Base-by-base conservation (phyloP, 2,113 vertebrate genomes). In the Pontoporia blainvillei region DNA sequence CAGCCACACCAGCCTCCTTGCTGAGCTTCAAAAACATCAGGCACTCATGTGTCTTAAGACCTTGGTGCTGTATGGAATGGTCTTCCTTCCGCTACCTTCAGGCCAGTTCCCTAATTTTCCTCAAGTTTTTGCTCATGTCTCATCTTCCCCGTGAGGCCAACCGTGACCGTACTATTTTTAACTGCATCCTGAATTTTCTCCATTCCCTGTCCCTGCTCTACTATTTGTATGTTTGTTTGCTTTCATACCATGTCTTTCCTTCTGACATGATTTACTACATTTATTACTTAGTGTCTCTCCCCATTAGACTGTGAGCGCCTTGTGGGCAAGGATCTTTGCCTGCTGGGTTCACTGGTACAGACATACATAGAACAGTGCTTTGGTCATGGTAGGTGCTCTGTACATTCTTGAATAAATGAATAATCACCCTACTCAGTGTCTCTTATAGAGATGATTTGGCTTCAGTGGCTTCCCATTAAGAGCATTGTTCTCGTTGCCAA, bases 331-430 rank as follows among this genome's bases (percentile, higher is more conserved):
- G 10, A 41, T 92, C 25, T 76, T 88, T 41, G 11, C 18, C 31
- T 81, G 5, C 96, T 66, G 66, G 66, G 20, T 78, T 88, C 61
- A 67, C 49, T 36, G 39, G 18, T 41, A 81, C 11, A 34, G 67
- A 41, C 23, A 29, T 29, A 52, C 3, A 36, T 11, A 18, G 21
- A 44, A 41, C 44, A 67, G 6, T 34, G 11, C 46, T 76, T 78
- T 36, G 54, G 4, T 17, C 41, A 15, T 75, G 18, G 29, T 76
- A 23, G 11, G 39, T 59, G 27, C 46, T 52, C 25, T 59, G 64
- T 61, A 59, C 20, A 67, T 75, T 90, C 31, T n/a, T 66, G 61
- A 86, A 52, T 75, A 49, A 86, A 78, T 79, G 39, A 61, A 90
- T n/a, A 12, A 71, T 71, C 52, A 34, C 6, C 17, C 79, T 86